phyloP scores from a whole-genome alignment of 2,888 invertebrate species.

The Herminia tarsipennalis region DNA sequence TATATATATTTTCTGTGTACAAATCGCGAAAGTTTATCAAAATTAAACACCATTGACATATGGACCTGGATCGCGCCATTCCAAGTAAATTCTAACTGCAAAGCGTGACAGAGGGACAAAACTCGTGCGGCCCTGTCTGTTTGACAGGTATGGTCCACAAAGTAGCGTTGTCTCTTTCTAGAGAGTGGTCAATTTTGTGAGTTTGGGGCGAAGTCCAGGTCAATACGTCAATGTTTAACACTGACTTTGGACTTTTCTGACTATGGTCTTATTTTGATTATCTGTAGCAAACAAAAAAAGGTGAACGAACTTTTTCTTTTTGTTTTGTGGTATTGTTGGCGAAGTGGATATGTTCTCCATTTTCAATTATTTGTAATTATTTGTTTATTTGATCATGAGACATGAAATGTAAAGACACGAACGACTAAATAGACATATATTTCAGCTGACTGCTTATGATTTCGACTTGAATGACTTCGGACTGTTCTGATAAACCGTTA shows the following conservation, averaged over 20 bases:
- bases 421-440: slow-evolving; percentile 35
- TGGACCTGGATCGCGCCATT: no score
- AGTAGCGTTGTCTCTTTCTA: neutral
- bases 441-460: slow-evolving; percentile 36
- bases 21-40: no score
- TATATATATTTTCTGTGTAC: no score
- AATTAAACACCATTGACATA: no score
- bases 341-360: slow-evolving; percentile 13
- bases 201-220: no score
- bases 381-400: slow-evolving; percentile 25
- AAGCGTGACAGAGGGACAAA: no score
- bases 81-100: no score
- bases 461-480: slow-evolving; percentile 39
- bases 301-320: slow-evolving; percentile 40
- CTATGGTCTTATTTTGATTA: no score
- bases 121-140: no score
- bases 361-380: slow-evolving; percentile 11
- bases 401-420: slow-evolving; percentile 27
- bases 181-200: no score
- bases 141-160: neutral
- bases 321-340: slow-evolving; percentile 12
- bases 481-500: slow-evolving; percentile 41
- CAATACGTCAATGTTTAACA: no score
- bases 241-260: no score
- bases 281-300: slow-evolving; percentile 10